Evolutionary conservation across 2,797 vertebrate genomes (phyloP).

Genomic region (Pipistrellus pygmaeus): DNA sequence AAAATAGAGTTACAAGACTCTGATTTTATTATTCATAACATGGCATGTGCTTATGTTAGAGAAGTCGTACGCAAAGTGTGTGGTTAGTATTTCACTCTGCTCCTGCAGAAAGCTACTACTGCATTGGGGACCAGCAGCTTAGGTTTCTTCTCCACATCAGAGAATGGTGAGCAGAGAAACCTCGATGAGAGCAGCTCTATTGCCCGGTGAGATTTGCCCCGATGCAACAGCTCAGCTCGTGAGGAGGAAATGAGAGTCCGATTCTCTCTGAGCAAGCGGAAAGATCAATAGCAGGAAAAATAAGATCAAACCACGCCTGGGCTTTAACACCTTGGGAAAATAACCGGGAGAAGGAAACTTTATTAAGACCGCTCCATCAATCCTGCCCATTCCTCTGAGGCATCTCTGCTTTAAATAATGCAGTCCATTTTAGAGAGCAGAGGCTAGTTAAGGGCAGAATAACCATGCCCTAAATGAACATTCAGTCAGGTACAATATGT

Average conservation of each 20-base stretch:
- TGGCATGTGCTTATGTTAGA: not conserved
- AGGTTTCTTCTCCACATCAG: constrained; percentile 19
- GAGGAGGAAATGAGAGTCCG: not conserved
- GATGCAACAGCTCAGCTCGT: not conserved
- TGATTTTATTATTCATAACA: constrained; percentile 70
- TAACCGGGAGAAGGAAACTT: constrained; percentile 58
- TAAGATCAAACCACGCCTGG: constrained; percentile 50
- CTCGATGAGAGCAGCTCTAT: not conserved
- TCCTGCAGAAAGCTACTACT: not conserved
- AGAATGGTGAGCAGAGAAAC: not conserved
- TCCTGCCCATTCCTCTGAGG: not conserved
- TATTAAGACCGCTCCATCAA: constrained; percentile 45
- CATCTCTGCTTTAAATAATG: constrained; percentile 46
- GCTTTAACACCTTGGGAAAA: constrained; percentile 65
- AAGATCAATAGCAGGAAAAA: constrained; percentile 49
- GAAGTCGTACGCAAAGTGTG: constrained; percentile 51
- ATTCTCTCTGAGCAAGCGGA: not conserved
- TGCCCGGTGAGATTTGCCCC: not conserved
- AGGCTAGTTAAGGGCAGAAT: not conserved
- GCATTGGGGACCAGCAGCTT: not conserved
- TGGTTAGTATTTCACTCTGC: constrained; percentile 25
- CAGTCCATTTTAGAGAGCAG: not conserved
- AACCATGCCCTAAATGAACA: not conserved
- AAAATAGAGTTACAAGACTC: not conserved
- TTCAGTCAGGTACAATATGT: not conserved